These are phyloP conservation scores for Riparia riparia DNA, from an alignment of 2,113 vertebrate genomes.

Conservation along the genomic window DNA sequence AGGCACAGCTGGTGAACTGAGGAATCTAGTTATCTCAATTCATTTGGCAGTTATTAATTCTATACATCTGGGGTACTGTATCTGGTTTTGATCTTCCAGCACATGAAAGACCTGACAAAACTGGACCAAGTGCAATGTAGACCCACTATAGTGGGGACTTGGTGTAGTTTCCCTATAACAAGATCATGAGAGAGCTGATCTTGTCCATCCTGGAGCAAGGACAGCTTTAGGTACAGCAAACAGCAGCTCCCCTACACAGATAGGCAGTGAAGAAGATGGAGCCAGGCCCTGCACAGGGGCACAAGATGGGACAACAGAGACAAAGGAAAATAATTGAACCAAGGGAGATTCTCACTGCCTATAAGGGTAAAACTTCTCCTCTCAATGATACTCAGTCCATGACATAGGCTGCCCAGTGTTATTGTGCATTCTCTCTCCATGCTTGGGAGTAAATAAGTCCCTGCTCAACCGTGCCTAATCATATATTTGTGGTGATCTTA, in stretches of 20 bases:
- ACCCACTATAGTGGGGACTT: too few relatives aligned
- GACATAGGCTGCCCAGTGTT: background rate
- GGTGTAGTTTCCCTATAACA: background rate
- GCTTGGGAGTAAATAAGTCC: background rate
- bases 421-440: background rate
- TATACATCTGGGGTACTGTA: background rate
- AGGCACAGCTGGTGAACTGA: background rate
- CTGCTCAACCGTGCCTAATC: background rate
- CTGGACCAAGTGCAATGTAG: background rate
- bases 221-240: background rate
- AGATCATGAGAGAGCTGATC: background rate
- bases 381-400: background rate
- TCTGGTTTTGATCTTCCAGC: background rate
- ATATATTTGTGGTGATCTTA: background rate
- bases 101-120: background rate
- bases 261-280: background rate
- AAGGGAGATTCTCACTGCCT: background rate
- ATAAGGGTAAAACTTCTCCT: background rate
- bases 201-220: background rate
- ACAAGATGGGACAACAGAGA: background rate
- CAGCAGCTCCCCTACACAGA: background rate
- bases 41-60: fast-evolving
- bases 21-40: background rate
- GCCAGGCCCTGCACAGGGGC: too few relatives aligned
- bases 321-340: background rate